phyloP scores from a whole-genome alignment of 30 jellyfish, hydroid and myxozoan species.

The Pseudorhiza aurosa region DNA sequence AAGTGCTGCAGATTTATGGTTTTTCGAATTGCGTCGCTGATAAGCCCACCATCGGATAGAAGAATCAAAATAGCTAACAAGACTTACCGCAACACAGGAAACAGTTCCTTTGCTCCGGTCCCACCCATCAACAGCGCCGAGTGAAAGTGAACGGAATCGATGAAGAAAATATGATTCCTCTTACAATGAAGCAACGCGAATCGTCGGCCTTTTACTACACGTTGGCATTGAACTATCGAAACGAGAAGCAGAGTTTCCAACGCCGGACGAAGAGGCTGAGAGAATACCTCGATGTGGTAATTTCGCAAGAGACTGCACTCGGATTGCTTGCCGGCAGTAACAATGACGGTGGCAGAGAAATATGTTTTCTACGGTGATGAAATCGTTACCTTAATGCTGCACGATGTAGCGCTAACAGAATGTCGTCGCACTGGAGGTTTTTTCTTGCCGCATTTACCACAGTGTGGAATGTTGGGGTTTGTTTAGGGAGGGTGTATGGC shows the following conservation, averaged over 20 bases:
- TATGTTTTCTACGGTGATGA: neutral
- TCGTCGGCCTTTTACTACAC: constrained; percentile 49
- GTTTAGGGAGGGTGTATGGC: too few relatives aligned
- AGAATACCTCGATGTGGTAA: constrained; percentile 25
- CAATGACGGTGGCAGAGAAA: neutral
- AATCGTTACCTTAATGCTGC: too few relatives aligned
- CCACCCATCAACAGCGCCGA: too few relatives aligned
- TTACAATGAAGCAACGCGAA: constrained; percentile 53
- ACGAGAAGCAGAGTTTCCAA: neutral
- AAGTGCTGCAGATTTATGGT: too few relatives aligned
- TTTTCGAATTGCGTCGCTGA: too few relatives aligned
- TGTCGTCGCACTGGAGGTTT: too few relatives aligned
- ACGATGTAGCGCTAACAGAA: too few relatives aligned
- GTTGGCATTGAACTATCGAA: constrained; percentile 21
- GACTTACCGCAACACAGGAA: neutral
- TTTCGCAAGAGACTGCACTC: constrained; percentile 46
- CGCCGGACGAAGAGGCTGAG: neutral
- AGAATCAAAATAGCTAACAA: neutral
- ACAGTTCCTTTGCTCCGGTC: neutral
- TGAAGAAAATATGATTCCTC: constrained; percentile 46
- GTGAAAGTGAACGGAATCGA: too few relatives aligned
- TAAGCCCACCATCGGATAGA: too few relatives aligned
- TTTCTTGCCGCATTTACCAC: too few relatives aligned
- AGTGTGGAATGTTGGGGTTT: too few relatives aligned
- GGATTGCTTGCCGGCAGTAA: constrained; percentile 6